phyloP scores from a whole-genome alignment of 2,888 invertebrate genomes.

The Drosophila trichaetosa region DNA sequence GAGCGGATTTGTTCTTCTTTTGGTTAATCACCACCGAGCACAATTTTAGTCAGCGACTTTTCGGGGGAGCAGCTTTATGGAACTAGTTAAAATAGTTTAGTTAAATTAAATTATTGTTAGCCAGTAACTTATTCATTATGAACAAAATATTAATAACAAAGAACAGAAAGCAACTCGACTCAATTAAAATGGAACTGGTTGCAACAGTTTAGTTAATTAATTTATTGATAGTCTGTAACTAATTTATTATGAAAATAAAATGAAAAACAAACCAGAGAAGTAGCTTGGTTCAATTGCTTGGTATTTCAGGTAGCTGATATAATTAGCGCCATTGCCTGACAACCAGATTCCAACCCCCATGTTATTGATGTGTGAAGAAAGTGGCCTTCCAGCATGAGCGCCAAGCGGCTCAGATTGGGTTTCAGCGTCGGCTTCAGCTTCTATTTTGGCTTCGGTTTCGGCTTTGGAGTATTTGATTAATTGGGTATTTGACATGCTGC shows the following conservation, averaged over 20 bases:
- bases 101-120: slow-evolving; percentile 51
- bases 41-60: slow-evolving; percentile 75
- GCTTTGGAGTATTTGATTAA: slow-evolving; percentile 60
- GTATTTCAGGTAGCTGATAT: slow-evolving; percentile 37
- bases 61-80: slow-evolving; percentile 69
- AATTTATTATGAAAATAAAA: slow-evolving; percentile 27
- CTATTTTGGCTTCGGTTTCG: neutral
- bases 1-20: slow-evolving; percentile 14
- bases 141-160: slow-evolving; percentile 16
- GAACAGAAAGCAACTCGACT: neutral
- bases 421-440: neutral
- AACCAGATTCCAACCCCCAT: slow-evolving; percentile 10
- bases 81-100: slow-evolving; percentile 41
- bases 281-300: slow-evolving; percentile 10
- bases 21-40: slow-evolving; percentile 67
- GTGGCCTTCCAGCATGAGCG: slow-evolving; percentile 27
- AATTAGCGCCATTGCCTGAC: slow-evolving; percentile 43
- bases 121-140: slow-evolving; percentile 49
- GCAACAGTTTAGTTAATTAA: neutral
- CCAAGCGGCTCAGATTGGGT: neutral
- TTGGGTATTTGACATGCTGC: slow-evolving; percentile 70
- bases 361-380: slow-evolving; percentile 69
- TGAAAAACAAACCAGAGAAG: neutral
- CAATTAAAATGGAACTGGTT: neutral
- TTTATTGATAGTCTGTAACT: slow-evolving; percentile 23